Conservation (phyloP, 1,140 invertebrate genomes). For the Ridgeia piscesae region DNA sequence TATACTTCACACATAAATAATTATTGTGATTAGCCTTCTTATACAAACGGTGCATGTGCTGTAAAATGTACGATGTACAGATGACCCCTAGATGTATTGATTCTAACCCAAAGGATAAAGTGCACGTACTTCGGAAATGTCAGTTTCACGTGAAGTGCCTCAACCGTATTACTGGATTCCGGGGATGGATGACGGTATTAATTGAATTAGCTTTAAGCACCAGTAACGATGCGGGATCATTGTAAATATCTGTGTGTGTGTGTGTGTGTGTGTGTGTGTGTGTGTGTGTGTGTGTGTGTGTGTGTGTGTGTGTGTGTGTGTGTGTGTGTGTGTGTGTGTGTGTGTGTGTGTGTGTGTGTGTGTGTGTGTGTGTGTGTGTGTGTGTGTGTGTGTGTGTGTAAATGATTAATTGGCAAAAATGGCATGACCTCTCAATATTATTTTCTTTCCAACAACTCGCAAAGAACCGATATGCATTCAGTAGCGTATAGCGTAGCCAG, state of each 20-base stretch:
- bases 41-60: background rate
- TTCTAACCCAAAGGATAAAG: background rate
- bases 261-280: too few species aligned
- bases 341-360: too few species aligned
- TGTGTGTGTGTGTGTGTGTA: too few species aligned
- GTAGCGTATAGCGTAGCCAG: too few species aligned
- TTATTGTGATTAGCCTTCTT: background rate
- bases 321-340: too few species aligned
- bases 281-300: too few species aligned
- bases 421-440: too few species aligned
- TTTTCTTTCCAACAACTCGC: too few species aligned
- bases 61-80: background rate
- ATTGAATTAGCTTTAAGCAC: background rate
- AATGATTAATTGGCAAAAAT: too few species aligned
- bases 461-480: too few species aligned
- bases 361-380: too few species aligned
- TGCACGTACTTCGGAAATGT: background rate
- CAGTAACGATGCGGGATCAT: background rate
- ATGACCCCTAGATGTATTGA: background rate
- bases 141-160: background rate
- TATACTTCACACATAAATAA: background rate
- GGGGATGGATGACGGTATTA: background rate
- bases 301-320: too few species aligned
- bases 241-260: background rate
- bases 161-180: background rate